These are phyloP conservation scores for Arvicanthis niloticus DNA, from an alignment of 2,113 vertebrate species.

Conservation along the genomic window DNA sequence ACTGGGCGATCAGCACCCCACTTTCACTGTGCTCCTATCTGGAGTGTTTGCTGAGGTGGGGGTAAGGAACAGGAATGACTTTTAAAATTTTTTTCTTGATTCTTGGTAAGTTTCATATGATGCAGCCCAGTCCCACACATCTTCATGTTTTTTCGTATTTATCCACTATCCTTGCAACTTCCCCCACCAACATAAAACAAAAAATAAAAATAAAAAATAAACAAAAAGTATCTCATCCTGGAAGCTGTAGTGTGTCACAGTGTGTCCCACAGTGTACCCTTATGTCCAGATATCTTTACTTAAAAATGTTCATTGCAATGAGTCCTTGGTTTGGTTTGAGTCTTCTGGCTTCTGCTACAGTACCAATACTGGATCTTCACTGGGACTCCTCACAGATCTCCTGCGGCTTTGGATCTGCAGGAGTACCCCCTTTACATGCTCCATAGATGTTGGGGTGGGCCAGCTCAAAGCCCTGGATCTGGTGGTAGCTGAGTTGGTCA, in stretches of 20 bases:
- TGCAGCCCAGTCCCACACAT: not conserved
- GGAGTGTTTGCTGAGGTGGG: not conserved
- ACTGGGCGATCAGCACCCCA: not conserved
- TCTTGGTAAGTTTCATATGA: not conserved
- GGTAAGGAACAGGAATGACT: not conserved
- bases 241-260: not conserved
- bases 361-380: not conserved
- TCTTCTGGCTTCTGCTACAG: not conserved
- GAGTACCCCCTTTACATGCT: not conserved
- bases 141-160: not conserved
- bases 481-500: not conserved
- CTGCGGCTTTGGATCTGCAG: not conserved
- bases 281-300: no score
- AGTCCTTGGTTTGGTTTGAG: not conserved
- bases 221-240: not conserved
- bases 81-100: not conserved
- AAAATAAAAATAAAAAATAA: not conserved
- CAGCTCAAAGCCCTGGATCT: not conserved
- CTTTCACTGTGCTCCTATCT: not conserved
- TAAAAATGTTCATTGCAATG: no score
- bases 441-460: not conserved
- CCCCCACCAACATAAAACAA: not conserved
- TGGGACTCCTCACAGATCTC: not conserved
- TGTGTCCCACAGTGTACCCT: not conserved
- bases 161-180: not conserved